A percentile compares a stretch with the other conserved stretches of the same genome.
Evolutionary conservation across 2,888 invertebrate genomes (phyloP).

Genomic region (Petrolisthes cinctipes): DNA sequence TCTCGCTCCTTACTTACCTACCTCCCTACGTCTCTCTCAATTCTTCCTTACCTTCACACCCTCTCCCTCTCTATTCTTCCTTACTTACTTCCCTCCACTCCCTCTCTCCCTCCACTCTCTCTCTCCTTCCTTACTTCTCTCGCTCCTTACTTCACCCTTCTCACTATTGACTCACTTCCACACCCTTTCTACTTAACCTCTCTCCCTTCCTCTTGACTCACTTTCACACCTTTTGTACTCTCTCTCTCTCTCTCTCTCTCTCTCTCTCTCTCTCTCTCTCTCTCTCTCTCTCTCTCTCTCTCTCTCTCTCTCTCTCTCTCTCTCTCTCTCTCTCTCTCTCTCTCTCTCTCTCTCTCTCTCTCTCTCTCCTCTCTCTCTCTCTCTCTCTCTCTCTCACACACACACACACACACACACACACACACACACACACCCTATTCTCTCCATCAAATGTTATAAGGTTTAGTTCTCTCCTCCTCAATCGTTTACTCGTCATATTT

Average conservation of each 20-base stretch:
- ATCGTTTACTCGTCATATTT: no score
- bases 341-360: not conserved
- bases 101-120: not conserved
- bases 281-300: not conserved
- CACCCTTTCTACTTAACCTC: not conserved
- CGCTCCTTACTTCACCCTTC: not conserved
- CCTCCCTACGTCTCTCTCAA: no score
- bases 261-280: not conserved
- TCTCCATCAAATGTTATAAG: not conserved
- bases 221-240: not conserved
- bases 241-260: not conserved
- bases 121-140: not conserved
- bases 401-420: conserved; percentile 40
- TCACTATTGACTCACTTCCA: not conserved
- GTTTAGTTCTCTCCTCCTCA: no score
- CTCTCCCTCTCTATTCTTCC: not conserved
- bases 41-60: not conserved
- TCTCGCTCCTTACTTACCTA: no score
- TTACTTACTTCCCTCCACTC: not conserved
- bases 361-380: not conserved
- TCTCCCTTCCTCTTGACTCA: not conserved
- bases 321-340: not conserved
- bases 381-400: not conserved
- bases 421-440: conserved; percentile 16
- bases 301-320: not conserved